These are phyloP conservation scores for Phylloscopus trochiloides DNA, from an alignment of 2,113 vertebrate genomes.

Conservation along the genomic window DNA sequence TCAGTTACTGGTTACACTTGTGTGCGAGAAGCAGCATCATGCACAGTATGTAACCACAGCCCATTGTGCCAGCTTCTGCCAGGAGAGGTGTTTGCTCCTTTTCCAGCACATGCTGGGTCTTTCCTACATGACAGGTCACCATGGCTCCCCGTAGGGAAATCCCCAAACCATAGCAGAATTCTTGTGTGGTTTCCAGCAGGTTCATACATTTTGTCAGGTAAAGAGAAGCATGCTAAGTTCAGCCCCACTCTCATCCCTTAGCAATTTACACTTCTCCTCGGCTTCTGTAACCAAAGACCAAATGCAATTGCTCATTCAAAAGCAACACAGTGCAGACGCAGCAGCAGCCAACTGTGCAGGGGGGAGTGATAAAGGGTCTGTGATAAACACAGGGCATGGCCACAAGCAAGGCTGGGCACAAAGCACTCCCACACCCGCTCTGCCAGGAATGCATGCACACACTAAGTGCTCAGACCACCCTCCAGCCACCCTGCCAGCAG, in stretches of 20 bases:
- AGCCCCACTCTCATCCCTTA: background rate
- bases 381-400: background rate
- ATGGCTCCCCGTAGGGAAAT: fast-evolving
- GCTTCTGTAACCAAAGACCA: background rate
- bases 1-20: background rate
- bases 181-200: background rate
- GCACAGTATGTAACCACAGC: background rate
- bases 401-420: background rate
- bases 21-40: fast-evolving
- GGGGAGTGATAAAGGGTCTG: background rate
- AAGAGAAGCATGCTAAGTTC: background rate
- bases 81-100: background rate
- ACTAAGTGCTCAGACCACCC: background rate
- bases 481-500: background rate
- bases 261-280: background rate
- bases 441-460: fast-evolving
- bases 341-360: background rate
- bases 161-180: background rate
- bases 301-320: background rate
- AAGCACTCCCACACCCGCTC: fast-evolving
- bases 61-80: background rate
- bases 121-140: background rate
- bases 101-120: background rate
- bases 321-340: fast-evolving
- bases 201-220: background rate